These are phyloP conservation scores for Pithys albifrons DNA, from an alignment of 2,113 vertebrate species.

Conservation along the genomic window DNA sequence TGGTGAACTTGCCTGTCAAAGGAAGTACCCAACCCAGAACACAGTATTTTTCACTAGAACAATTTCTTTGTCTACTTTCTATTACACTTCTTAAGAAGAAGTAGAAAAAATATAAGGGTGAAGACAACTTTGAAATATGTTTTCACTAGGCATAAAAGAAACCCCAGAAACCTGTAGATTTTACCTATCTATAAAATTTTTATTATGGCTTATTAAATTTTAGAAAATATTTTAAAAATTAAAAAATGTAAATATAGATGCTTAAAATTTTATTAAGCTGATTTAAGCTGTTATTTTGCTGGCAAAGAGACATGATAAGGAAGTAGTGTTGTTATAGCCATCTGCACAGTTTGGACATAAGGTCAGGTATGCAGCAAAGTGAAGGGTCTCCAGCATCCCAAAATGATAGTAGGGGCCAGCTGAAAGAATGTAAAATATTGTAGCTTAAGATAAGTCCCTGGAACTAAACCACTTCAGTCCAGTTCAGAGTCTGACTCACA, in stretches of 20 bases:
- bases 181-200: neutral
- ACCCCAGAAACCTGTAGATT: neutral
- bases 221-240: neutral
- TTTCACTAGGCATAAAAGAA: neutral
- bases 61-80: neutral
- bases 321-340: neutral
- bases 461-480: neutral
- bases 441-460: neutral
- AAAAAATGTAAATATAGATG: neutral
- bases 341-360: neutral
- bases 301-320: neutral
- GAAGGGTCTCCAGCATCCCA: neutral
- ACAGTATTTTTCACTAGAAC: neutral
- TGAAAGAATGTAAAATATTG: neutral
- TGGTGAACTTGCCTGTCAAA: neutral
- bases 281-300: neutral
- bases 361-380: neutral
- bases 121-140: neutral
- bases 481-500: neutral
- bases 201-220: neutral
- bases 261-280: neutral
- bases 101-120: neutral
- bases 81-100: neutral
- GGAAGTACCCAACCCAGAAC: rapidly evolving
- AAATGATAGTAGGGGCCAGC: neutral